Conservation (phyloP, 2,888 invertebrate species). For the Cepaea hortensis region DNA sequence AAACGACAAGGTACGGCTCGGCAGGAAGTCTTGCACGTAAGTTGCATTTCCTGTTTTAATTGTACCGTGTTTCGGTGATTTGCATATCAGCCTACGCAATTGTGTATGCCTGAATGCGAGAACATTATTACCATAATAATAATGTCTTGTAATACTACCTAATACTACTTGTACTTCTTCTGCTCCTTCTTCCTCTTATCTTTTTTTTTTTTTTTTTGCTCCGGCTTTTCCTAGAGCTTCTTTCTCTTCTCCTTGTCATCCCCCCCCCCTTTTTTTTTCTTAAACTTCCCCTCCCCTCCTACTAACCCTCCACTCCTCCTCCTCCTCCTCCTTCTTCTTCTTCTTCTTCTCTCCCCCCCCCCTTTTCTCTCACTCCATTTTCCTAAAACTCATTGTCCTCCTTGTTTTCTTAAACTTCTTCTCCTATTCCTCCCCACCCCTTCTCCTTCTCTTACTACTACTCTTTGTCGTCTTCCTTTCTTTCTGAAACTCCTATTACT, state of each 20-base stretch:
- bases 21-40: background rate
- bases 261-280: background rate
- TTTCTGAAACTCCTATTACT: background rate
- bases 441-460: background rate
- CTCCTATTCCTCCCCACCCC: background rate
- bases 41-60: constrained; percentile 9
- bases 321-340: background rate
- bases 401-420: background rate
- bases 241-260: background rate
- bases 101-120: background rate
- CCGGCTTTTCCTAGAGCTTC: background rate
- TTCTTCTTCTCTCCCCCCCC: background rate
- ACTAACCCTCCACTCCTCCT: background rate
- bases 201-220: background rate
- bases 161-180: background rate
- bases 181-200: background rate
- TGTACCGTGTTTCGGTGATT: background rate
- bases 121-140: background rate
- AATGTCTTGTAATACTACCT: too few species aligned
- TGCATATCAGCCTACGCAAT: background rate
- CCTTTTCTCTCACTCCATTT: background rate
- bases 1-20: background rate
- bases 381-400: background rate
- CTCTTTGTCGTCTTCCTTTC: background rate
- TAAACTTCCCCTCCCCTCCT: background rate